Conservation (phyloP, 1,140 invertebrate genomes). For the Leptinotarsa texana region DNA sequence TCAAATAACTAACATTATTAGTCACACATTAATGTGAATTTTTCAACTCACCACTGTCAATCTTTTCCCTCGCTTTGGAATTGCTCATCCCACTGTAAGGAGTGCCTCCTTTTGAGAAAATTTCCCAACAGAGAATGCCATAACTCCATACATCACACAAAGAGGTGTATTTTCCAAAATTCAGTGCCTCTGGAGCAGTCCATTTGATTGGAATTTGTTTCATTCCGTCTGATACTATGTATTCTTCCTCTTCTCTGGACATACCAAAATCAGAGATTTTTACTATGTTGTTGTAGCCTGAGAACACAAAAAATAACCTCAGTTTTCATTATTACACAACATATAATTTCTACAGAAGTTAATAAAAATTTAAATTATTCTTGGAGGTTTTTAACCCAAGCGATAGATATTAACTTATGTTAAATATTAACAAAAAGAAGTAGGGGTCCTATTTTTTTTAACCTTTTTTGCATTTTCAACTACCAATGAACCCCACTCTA, state of each 20-base stretch:
- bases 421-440: neutral
- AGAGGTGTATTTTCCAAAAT: constrained; percentile 96
- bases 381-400: no score
- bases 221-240: constrained; percentile 95
- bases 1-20: no score
- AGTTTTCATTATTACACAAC: neutral
- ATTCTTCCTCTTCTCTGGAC: constrained; percentile 96
- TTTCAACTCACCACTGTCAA: constrained; percentile 75
- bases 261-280: constrained; percentile 99
- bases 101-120: constrained; percentile 90
- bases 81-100: constrained; percentile 95
- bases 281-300: constrained; percentile 79
- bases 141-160: constrained; percentile 99
- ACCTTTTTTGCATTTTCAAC: no score
- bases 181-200: constrained; percentile 95
- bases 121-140: constrained; percentile 95
- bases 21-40: no score
- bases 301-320: neutral
- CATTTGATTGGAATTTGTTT: constrained; percentile 98
- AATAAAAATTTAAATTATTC: no score
- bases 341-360: neutral
- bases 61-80: constrained; percentile 88
- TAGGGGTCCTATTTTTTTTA: neutral
- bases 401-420: no score
- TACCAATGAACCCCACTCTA: no score